Evolutionary conservation across 2,113 vertebrate species (phyloP).

Genomic region (Oreochromis niloticus): DNA sequence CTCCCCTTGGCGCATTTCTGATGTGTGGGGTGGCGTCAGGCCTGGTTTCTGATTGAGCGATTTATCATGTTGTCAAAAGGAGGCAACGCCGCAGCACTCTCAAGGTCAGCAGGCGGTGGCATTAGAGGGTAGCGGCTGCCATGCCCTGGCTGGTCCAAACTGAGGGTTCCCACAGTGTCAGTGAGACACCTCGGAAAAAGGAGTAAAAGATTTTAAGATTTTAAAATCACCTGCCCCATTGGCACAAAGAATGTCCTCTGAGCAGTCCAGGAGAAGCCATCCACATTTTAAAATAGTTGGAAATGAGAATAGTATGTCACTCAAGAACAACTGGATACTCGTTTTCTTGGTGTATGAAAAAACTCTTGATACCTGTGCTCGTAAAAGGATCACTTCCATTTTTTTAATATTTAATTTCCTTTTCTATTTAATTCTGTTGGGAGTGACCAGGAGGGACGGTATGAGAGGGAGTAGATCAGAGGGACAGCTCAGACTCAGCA

Average conservation of each 20-base stretch:
- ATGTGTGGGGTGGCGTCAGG: slow-evolving; percentile 57
- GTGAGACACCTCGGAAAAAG: background rate
- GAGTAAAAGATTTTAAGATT: background rate
- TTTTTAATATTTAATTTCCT: background rate
- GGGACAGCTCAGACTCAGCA: background rate
- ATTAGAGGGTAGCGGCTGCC: slow-evolving; percentile 34
- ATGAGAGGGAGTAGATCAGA: background rate
- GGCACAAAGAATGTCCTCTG: background rate
- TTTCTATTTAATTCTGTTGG: background rate
- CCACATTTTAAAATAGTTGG: background rate
- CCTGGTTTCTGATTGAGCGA: slow-evolving; percentile 72
- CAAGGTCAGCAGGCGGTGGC: slow-evolving; percentile 73
- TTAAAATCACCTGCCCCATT: background rate
- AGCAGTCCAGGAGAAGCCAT: background rate
- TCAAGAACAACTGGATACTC: background rate
- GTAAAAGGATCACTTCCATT: background rate
- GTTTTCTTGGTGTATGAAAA: background rate
- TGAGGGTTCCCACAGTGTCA: slow-evolving; percentile 3
- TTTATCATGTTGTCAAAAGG: slow-evolving; percentile 73
- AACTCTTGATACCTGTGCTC: background rate
- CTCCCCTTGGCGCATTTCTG: slow-evolving; percentile 54
- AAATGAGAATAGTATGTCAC: background rate
- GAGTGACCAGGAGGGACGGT: background rate
- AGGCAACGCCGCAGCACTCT: slow-evolving; percentile 61
- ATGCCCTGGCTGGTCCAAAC: slow-evolving; percentile 20